Evolutionary conservation across 2,797 vertebrate species (phyloP), one percentile per base, ranked within the genome.

Genomic region (Lutjanus campechanus): DNA sequence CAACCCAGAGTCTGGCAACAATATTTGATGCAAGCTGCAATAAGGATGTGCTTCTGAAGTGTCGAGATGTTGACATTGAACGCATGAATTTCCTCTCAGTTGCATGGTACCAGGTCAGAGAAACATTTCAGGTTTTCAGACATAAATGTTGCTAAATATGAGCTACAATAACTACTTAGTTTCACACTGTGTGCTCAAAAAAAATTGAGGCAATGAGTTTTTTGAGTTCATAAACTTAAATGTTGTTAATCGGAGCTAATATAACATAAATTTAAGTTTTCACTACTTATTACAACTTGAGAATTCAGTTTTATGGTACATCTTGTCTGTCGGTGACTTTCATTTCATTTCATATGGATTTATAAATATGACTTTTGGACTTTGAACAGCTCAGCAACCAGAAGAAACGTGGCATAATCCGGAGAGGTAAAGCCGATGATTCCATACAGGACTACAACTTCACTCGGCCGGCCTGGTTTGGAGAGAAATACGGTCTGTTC

Each of bases 71-170:
- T 2, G 8, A 77, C 1, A 11, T 56, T 1, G 5, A 58, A 0
- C 17, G 2, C 19, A 29, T 8, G 0, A 4, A 50, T 1, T 94
- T 92, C 55, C 20, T 71, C 1, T 87, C 88, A 1, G 11, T 95
- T 44, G 59, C 63, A 2, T 96, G 96, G 96, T 93, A 95, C 78
- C 95, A 95, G 94, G 95, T 95, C 41, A 82, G 86, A 64, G 5
- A 22, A 9, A 3, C 16, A 9, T 20, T 74, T 66, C 12, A 58
- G 19, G 10, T 3, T 56, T 46, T 51, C 3, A 46, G 3, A n/a
- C 6, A 10, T 3, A 8, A 29, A 68, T 29, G 11, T 12, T 58
- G 9, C 15, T 5, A 16, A 40, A 53, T 56, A n/a, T 13, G 8
- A 46, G 1, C 17, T 11, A 7, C 0, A 2, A 22, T 22, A 4